Base-by-base conservation (phyloP, 2,888 invertebrate genomes). In the Elmis aenea region DNA sequence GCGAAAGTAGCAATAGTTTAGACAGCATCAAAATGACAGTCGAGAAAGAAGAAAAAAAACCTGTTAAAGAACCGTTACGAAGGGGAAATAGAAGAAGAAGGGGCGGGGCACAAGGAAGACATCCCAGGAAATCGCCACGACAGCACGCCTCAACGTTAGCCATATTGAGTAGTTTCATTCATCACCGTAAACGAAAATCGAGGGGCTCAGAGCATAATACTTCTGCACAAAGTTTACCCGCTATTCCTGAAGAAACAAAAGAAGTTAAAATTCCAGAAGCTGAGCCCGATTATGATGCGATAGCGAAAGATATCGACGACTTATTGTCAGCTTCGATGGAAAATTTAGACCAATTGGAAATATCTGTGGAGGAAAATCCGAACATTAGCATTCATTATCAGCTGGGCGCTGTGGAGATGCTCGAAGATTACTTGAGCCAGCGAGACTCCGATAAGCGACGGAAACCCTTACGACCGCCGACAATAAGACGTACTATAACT, bases 101-200 rank as follows among this genome's bases (percentile, higher is more conserved):
- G 25, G 38, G 34, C 26, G 50, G 50, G 33, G 37, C n/a, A n/a
- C n/a, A 35, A 28, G 27, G 36, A 29, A 46, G 46, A 8, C 35
- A 79, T 42, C 85, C 89, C 0, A 70, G 91, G 22, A 90, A 90
- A 59, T 89, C 88, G 0, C 91, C 91, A 0, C 71, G 91, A 12
- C 90, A 90, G 61, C 90, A 91, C 59, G 90, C 90, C 0, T 89
- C 89, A 0, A 91, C 91, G 0, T 66, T 89, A 39, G 90, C 90
- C 0, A 85, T 90, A 37, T 77, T 90, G 2, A 81, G 82, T 22
- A 79, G 81, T 33, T 64, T 83, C 12, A 67, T 80, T 5, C 73
- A 79, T 18, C 69, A 75, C 29, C 65, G 76, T 35, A 73, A 70
- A 50, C 37, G 73, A 70, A 52, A 21, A 39, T 6, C 15, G 47